Percentiles rank a stretch among this genome's conserved stretches.
Conservation (phyloP, 2,888 invertebrate genomes). For the Synergus umbraculus region DNA sequence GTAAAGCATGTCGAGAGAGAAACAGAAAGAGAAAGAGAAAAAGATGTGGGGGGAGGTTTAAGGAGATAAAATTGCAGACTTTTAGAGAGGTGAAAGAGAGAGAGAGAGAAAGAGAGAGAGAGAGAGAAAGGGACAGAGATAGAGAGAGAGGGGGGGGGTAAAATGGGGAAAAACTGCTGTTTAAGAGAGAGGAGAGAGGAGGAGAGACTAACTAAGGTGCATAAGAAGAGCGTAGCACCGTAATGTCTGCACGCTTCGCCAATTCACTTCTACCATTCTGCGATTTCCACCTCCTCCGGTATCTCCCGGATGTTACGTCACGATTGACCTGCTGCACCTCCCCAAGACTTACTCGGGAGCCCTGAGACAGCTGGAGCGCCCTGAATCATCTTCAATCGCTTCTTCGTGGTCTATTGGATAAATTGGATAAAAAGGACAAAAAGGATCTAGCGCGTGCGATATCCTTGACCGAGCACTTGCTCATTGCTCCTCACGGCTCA, state of each 20-base stretch:
- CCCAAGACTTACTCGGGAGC: neutral
- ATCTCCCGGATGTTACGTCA: constrained; percentile 74
- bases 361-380: neutral
- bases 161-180: neutral
- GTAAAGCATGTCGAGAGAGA: constrained; percentile 52
- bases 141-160: neutral
- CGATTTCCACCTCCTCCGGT: constrained; percentile 59
- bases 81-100: constrained; percentile 8
- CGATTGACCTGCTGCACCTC: constrained; percentile 55
- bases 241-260: constrained; percentile 65
- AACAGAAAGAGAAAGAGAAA: constrained; percentile 40
- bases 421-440: neutral
- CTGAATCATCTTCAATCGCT: constrained; percentile 29
- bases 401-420: neutral
- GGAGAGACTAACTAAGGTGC: constrained; percentile 42
- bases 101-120: neutral
- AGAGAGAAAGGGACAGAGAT: neutral
- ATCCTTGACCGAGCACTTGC: constrained; percentile 35
- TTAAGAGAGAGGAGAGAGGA: constrained; percentile 47
- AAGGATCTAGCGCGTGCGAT: neutral
- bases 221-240: constrained; percentile 52
- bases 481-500: neutral
- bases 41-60: constrained; percentile 31
- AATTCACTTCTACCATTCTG: constrained; percentile 58
- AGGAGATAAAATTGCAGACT: neutral